A percentile compares a stretch with the other conserved stretches of the same genome.
Conservation (phyloP, 1,140 invertebrate genomes). For the Drosophila paulistorum region DNA sequence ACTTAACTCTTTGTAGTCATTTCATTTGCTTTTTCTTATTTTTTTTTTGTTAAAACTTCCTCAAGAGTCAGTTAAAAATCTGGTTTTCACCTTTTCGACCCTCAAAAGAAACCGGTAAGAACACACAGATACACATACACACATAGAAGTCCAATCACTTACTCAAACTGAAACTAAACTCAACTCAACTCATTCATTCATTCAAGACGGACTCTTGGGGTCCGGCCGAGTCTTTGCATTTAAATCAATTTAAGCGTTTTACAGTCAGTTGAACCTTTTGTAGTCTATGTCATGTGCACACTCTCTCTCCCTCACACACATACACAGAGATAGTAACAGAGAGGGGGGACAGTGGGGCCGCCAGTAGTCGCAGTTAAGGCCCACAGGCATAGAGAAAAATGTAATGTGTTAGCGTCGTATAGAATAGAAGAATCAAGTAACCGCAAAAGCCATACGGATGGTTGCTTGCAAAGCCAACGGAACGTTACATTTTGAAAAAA, state of each 20-base stretch:
- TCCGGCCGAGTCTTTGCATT: constrained; percentile 60
- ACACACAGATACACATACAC: constrained; percentile 22
- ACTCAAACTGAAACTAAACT: constrained; percentile 21
- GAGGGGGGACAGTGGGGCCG: neutral
- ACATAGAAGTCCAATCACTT: constrained; percentile 46
- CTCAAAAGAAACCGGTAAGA: constrained; percentile 22
- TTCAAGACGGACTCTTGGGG: constrained; percentile 53
- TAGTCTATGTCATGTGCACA: constrained; percentile 57
- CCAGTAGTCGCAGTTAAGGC: neutral
- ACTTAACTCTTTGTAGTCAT: constrained; percentile 41
- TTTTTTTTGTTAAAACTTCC: constrained; percentile 60
- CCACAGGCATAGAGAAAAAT: neutral
- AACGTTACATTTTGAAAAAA: neutral
- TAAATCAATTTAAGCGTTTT: constrained; percentile 81
- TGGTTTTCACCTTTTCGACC: neutral
- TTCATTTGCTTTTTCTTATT: neutral
- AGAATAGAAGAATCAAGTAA: constrained; percentile 3
- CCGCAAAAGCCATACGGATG: neutral
- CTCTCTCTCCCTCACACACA: constrained; percentile 31
- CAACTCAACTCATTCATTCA: constrained; percentile 53
- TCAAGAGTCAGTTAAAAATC: constrained; percentile 39
- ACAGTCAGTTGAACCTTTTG: constrained; percentile 79
- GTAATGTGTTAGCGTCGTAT: neutral
- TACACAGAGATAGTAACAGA: neutral
- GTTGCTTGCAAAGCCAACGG: neutral